These are phyloP conservation scores for Goniozus legneri DNA, from an alignment of 1,140 invertebrate species.

Conservation along the genomic window DNA sequence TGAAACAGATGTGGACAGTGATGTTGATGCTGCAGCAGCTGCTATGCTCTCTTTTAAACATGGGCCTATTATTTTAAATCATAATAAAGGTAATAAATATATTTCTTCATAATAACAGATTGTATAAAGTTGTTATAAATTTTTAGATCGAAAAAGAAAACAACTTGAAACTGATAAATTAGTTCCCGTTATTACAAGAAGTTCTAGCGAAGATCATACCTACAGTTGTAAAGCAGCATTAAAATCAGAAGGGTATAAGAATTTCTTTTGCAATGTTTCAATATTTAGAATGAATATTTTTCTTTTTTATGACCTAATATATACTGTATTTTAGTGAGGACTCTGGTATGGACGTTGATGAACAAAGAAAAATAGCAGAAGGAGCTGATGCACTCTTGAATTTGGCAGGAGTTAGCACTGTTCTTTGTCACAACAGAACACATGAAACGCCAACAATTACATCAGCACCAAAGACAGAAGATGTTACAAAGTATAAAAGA, in stretches of 20 bases:
- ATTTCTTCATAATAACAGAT: constrained; percentile 5
- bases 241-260: constrained; percentile 44
- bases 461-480: constrained; percentile 20
- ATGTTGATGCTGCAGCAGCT: constrained; percentile 74
- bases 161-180: constrained; percentile 43
- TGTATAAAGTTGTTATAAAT: constrained; percentile 9
- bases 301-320: too few species aligned
- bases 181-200: constrained; percentile 66
- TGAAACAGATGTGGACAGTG: constrained; percentile 60
- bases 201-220: constrained; percentile 76
- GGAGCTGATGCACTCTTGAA: constrained; percentile 76
- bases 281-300: constrained; percentile 1
- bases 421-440: constrained; percentile 29
- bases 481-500: constrained; percentile 31
- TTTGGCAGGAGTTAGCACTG: constrained; percentile 61
- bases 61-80: constrained; percentile 57
- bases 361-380: constrained; percentile 73
- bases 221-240: constrained; percentile 59
- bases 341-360: constrained; percentile 59
- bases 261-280: too few species aligned
- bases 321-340: constrained; percentile 33
- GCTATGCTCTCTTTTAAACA: constrained; percentile 80
- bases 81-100: constrained; percentile 50
- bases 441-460: constrained; percentile 25
- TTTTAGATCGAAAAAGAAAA: constrained; percentile 45